Conservation (phyloP, 2,113 vertebrate species). For the Fregetta grallaria region DNA sequence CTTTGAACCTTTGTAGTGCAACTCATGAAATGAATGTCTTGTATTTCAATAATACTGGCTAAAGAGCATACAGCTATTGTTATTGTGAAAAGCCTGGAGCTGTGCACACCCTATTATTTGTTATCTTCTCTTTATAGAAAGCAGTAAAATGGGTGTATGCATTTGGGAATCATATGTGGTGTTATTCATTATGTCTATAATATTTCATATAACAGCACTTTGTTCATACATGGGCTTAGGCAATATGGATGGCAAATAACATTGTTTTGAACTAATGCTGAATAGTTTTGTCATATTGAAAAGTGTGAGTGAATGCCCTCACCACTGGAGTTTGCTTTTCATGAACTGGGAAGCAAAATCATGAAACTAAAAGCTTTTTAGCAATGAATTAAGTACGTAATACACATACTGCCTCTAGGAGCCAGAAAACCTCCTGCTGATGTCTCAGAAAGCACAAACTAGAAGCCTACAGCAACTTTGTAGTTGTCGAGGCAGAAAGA, state of each 20-base stretch:
- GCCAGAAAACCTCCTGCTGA: neutral
- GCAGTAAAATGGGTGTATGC: neutral
- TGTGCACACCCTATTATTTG: neutral
- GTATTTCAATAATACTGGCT: neutral
- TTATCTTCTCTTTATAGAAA: neutral
- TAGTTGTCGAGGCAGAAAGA: neutral
- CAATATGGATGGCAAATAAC: neutral
- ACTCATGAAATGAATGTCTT: fast-evolving
- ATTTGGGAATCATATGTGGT: neutral
- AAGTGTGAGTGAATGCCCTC: neutral
- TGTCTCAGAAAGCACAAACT: neutral
- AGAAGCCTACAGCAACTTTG: neutral
- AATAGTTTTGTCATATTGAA: neutral
- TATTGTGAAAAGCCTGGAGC: neutral
- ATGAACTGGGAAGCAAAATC: neutral
- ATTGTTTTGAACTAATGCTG: neutral
- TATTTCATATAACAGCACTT: fast-evolving
- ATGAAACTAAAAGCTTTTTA: neutral
- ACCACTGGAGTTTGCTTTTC: neutral
- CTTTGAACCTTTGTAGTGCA: neutral
- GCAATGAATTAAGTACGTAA: neutral
- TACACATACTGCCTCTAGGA: neutral
- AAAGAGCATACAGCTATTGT: neutral
- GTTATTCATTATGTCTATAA: neutral
- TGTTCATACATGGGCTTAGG: neutral